A percentile compares a stretch with the other conserved stretches of the same genome.
phyloP scores from a whole-genome alignment of 1,140 invertebrate species.

The Pseudobourletiella spinata region DNA sequence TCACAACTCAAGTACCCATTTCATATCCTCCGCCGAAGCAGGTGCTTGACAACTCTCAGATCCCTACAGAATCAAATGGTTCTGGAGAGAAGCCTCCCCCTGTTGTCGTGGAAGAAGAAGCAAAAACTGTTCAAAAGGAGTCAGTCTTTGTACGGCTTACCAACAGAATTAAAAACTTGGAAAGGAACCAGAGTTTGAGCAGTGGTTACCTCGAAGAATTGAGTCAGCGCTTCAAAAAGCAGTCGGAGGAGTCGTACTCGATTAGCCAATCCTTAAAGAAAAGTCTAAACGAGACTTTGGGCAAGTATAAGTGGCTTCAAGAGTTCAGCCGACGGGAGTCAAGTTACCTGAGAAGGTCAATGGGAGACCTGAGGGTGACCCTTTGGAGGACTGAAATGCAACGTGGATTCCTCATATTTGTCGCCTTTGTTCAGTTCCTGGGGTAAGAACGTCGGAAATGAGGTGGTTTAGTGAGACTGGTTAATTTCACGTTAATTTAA shows the following conservation, averaged over 20 bases:
- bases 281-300: constrained; percentile 20
- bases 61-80: too few relatives aligned
- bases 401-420: constrained; percentile 22
- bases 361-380: constrained; percentile 23
- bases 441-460: constrained; percentile 1
- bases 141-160: constrained; percentile 89
- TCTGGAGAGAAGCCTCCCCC: constrained; percentile 2
- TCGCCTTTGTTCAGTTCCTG: constrained; percentile 24
- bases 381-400: constrained; percentile 29
- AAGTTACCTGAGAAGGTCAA: constrained; percentile 16
- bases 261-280: constrained; percentile 15
- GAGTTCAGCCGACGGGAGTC: constrained; percentile 13
- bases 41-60: too few relatives aligned
- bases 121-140: constrained; percentile 61
- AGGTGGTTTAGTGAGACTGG: too few relatives aligned
- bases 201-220: constrained; percentile 92
- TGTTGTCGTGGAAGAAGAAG: constrained; percentile 3
- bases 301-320: constrained; percentile 23
- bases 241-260: constrained; percentile 69
- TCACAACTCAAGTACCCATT: too few relatives aligned
- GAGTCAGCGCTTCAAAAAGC: constrained; percentile 85
- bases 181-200: constrained; percentile 91
- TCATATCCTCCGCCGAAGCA: too few relatives aligned
- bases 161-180: constrained; percentile 89
- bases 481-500: too few relatives aligned